Base-by-base conservation (phyloP, 2,888 invertebrate species). In the Neria commutata region DNA sequence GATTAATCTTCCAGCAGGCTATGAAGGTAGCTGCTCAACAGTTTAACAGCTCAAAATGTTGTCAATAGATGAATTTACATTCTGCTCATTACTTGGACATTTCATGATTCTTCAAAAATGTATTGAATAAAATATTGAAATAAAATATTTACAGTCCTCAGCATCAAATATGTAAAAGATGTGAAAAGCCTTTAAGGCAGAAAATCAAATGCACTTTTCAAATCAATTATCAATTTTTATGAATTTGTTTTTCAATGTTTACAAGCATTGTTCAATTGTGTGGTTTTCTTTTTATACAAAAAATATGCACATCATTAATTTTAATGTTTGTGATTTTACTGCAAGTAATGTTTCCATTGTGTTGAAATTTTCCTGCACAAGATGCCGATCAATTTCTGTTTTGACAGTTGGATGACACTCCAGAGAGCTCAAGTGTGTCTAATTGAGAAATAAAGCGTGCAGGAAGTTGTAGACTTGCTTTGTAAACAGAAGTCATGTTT, bases 271-370 rank as follows among this genome's bases (percentile, higher is more conserved):
- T 29, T 29, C 29, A n/a, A n/a, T 54, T 34, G 47, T 60, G 45
- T 54, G 60, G 37, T 37, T n/a, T 21, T 26, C 54, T 40, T 56
- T 60, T 65, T 65, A 56, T 60, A 51, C 59, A 40, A 59, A 66
- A 61, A 46, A 60, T 50, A 25, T 21, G 14, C 5, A 48, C 11
- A 23, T 48, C 48, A 48, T 48, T 48, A 48, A 48, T 48, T 67
- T 71, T 70, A 66, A 62, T 62, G 63, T 65, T 48, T 56, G 6
- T 6, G 6, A 29, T 29, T 42, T 21, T 19, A 19, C 17, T 52
- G 74, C 72, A 70, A 73, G 72, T 74, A 74, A 73, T 73, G 68
- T 70, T 73, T 67, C 67, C 67, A 71, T 73, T 69, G 59, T 62
- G 25, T 40, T 45, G 33, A 21, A 2, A 25, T 16, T 54, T 24